A percentile compares a stretch with the other conserved stretches of the same genome.
These are phyloP conservation scores for Adelphocoris suturalis DNA, from an alignment of 2,888 invertebrate genomes.

Conservation along the genomic window DNA sequence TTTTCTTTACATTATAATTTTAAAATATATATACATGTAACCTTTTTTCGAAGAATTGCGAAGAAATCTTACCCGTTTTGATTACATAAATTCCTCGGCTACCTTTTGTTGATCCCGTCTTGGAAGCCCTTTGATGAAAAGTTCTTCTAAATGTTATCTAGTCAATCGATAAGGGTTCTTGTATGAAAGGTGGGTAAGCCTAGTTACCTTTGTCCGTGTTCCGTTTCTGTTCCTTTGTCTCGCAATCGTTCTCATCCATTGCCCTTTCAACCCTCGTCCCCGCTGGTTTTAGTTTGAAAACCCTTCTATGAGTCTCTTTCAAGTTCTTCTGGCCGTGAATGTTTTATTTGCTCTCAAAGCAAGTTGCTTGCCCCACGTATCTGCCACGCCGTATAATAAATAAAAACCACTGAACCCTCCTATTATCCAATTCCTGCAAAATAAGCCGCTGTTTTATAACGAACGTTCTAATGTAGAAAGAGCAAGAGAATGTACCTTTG, in stretches of 20 bases:
- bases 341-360: no score
- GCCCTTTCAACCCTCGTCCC: not conserved
- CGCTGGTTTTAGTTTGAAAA: not conserved
- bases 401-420: no score
- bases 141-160: slow-evolving; percentile 16
- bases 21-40: no score
- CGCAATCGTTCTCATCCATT: not conserved
- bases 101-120: not conserved
- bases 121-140: not conserved
- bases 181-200: slow-evolving; percentile 14
- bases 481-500: no score
- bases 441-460: no score
- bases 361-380: no score
- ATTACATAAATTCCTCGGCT: slow-evolving; percentile 1
- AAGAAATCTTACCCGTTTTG: not conserved
- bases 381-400: no score
- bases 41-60: no score
- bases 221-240: not conserved
- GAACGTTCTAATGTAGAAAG: no score
- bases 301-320: not conserved
- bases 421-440: no score
- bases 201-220: slow-evolving; percentile 26
- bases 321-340: not conserved
- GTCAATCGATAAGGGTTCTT: slow-evolving; percentile 2
- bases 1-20: no score